phyloP scores from a whole-genome alignment of 2,113 vertebrate species.

The Todiramphus saurophagus region DNA sequence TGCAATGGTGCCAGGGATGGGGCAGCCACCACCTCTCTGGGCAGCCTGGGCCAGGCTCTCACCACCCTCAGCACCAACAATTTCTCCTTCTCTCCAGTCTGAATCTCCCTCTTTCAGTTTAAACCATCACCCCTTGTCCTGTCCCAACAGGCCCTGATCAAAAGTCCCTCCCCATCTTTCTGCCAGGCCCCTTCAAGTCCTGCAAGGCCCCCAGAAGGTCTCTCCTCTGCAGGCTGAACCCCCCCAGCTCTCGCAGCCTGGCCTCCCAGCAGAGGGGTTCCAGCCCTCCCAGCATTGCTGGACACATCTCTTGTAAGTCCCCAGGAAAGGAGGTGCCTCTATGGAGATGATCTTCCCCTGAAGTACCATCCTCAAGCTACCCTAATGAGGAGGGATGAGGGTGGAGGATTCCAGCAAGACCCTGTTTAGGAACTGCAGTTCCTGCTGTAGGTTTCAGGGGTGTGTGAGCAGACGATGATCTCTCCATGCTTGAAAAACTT shows the following conservation, averaged over 20 bases:
- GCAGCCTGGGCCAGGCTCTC: neutral
- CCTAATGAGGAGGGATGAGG: neutral
- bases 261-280: too few species aligned
- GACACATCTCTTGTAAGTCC: neutral
- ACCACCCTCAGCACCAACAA: neutral
- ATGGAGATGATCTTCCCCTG: neutral
- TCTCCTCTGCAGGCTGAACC: too few species aligned
- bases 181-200: too few species aligned
- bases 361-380: neutral
- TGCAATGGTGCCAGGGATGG: too few species aligned
- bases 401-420: neutral
- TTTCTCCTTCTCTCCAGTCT: neutral
- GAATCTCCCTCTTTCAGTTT: neutral
- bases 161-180: too few species aligned
- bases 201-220: too few species aligned
- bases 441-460: neutral
- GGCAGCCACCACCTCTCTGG: neutral
- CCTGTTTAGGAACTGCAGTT: too few species aligned
- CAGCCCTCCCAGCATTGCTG: neutral
- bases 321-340: neutral
- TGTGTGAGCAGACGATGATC: neutral
- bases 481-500: neutral
- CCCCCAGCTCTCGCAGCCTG: too few species aligned
- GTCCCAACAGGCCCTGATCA: neutral
- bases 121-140: neutral